Evolutionary conservation across 2,888 invertebrate species (phyloP), one percentile per base, ranked within the genome.

Genomic region (Elysia crispata): DNA sequence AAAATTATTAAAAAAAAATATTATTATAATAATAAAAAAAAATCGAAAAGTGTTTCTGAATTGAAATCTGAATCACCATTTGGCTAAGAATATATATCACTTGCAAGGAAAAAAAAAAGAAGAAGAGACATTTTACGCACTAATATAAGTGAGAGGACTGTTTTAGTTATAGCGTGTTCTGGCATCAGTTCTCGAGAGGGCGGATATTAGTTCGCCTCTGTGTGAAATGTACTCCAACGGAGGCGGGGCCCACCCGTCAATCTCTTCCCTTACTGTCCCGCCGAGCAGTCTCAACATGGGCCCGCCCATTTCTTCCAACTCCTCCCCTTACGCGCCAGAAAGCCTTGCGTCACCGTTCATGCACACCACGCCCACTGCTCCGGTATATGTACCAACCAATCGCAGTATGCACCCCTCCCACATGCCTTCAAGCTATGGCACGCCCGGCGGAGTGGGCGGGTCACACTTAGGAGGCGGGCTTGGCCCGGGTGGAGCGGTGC

Each of bases 371-470:
- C 76, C 83, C 50, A 81, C 82, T 20, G 81, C 73, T 31, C 89
- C 90, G 0, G 86, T 90, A 8, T 89, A 89, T 77, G 89, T 90
- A 8, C 90, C 89, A 3, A 88, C 89, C 18, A 89, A 89, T 11
- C 84, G 90, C n/a, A 85, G 89, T 0, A 67, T 79, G 67, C 82
- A 77, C 41, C 60, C 62, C 18, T 33, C 75, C 20, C 76, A 75
- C n/a, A 76, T 66, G 66, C 18, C 66, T 30, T 28, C 66, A 1
- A 18, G 25, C 66, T 79, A 79, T 28, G 79, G 80, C 11, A 54
- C 54, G 6, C 3, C 41, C 41, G 41, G 41, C 11, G 41, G 5
- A 41, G 11, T 41, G 41, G 41, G 41, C 41, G 41, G 41, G 11
- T 41, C 41, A 11, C 41, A 41, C 41, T 11, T 41, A 41, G 41